Conservation (phyloP, 2,888 invertebrate species). For the Coenonympha glycerion region DNA sequence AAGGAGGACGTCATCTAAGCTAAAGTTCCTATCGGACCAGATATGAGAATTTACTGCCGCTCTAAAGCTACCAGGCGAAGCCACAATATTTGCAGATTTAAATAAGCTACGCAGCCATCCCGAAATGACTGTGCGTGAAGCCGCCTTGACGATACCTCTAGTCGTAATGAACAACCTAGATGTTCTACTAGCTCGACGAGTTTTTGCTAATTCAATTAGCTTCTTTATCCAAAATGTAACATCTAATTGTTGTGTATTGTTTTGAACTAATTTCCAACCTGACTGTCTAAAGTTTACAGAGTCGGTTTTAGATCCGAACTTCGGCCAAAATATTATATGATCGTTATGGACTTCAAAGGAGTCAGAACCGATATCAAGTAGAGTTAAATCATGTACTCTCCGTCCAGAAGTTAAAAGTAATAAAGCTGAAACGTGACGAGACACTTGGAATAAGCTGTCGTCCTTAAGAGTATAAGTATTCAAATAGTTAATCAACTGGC, state of each 20-base stretch:
- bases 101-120: not conserved
- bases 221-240: not conserved
- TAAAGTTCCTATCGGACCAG: not conserved
- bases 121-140: not conserved
- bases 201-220: not conserved
- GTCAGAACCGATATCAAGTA: not conserved
- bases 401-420: not conserved
- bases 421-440: not conserved
- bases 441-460: not conserved
- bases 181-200: not conserved
- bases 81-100: not conserved
- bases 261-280: not conserved
- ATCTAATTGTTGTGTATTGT: not conserved
- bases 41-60: not conserved
- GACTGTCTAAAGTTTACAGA: not conserved
- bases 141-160: not conserved
- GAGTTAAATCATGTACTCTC: constrained; percentile 2
- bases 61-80: not conserved
- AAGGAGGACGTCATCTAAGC: not conserved
- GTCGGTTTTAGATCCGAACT: not conserved
- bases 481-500: not conserved
- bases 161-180: not conserved
- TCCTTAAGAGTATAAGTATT: not conserved
- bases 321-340: not conserved
- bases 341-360: not conserved